Conservation (phyloP, 2,113 vertebrate genomes). For the Tetrao urogallus region DNA sequence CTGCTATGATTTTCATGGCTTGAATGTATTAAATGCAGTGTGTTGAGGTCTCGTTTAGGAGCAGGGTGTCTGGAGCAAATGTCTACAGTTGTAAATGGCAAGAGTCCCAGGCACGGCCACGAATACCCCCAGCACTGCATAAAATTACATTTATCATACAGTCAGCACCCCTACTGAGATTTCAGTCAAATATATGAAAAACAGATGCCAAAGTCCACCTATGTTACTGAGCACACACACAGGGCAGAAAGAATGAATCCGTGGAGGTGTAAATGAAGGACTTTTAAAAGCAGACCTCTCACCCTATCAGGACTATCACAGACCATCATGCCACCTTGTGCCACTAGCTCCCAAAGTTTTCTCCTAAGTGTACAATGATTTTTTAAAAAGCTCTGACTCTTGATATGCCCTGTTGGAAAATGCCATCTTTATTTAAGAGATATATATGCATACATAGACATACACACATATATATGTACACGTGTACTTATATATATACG, state of each 20-base stretch:
- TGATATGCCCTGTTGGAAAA: neutral
- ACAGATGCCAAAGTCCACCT: neutral
- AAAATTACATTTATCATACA: neutral
- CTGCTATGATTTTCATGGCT: neutral
- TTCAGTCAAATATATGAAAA: neutral
- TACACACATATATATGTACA: too few species aligned
- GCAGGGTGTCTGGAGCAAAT: neutral
- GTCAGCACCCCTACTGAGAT: neutral
- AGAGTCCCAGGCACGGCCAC: neutral
- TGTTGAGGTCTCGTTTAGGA: neutral
- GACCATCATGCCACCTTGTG: neutral
- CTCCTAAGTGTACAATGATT: neutral
- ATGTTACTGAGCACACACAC: neutral
- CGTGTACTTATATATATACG: neutral
- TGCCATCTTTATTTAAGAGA: rapidly evolving
- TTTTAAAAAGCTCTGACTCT: neutral
- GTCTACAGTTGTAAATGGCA: neutral
- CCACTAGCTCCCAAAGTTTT: neutral
- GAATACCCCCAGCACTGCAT: neutral
- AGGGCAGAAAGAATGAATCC: neutral
- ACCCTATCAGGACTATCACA: neutral
- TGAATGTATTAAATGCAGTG: neutral
- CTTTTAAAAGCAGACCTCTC: neutral
- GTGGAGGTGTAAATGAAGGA: neutral
- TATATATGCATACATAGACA: neutral